Evolutionary conservation across 2,113 vertebrate genomes (phyloP), one percentile per base, ranked within the genome.

Genomic region (Malurus melanocephalus): DNA sequence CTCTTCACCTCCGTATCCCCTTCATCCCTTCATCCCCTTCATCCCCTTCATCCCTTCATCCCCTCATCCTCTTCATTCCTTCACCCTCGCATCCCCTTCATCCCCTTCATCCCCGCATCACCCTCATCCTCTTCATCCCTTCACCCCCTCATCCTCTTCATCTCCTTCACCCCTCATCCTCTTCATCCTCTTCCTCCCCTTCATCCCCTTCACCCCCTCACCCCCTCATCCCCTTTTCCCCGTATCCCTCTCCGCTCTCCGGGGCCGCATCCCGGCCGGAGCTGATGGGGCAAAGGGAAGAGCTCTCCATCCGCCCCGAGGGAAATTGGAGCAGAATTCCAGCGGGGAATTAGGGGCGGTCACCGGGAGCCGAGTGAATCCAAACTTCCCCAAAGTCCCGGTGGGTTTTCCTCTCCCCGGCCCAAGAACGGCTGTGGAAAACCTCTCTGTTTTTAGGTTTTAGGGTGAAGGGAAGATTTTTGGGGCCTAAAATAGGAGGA

Each of bases 401-500:
- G 1, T 2, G 43, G 21, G 18, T 49, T 80, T 32, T 2, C 0
- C 14, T 46, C 16, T 24, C 21, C 57, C 80, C 16, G 30, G 33
- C 42, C 38, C 45, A 8, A 28, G 30, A 23, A 13, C 14, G 49
- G 19, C 40, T 13, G 0, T 7, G 46, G 46, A 27, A 68, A 85
- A 52, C 15, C 7, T n/a, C 14, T 9, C 12, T 0, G 1, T 1
- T 48, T 42, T 16, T 13, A 38, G 55, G 38, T 38, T 38, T 38
- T 38, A 5, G 33, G 27, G 16, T 0, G 8, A 46, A 5, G 19
- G 28, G 21, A 33, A 13, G 11, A 20, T 28, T 65, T 67, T 16
- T 23, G 9, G n/a, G 32, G 30, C 35, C 14, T 40, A 0, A 18
- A 18, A 1, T 0, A 5, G 35, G 26, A 10, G 23, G 5, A 0